Evolutionary conservation across 1,140 invertebrate species (phyloP), one percentile per base, ranked within the genome.

Genomic region (Antheraea pernyi): DNA sequence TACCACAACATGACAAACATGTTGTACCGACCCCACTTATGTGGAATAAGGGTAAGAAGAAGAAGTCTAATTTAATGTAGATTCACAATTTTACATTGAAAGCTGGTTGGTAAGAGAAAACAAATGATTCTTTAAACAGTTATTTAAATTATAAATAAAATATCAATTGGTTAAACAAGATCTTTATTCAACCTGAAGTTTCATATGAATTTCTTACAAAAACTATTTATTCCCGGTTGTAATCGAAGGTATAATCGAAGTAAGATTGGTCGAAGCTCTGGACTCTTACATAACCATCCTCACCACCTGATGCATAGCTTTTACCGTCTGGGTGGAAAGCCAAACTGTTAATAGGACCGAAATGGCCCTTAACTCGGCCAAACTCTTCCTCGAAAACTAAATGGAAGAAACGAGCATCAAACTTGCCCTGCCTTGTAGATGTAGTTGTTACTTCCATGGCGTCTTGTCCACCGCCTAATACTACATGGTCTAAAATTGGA

Each of bases 371-470:
- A 0, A 99, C 96, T 67, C 98, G 93, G 0, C 96, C 99, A 93
- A 99, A 99, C 93, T 99, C 99, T 92, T 99, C 99, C 93, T 99
- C 99, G 89, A 99, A 99, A n/a, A 99, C 96, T 60, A 99, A 91
- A 92, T 99, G 99, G 94, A 97, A 99, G 91, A 99, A 99, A 61
- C 98, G 94, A 5, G 99, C 98, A 91, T 99, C 99, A 85, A 99
- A 99, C 94, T 99, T 99, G 30, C 99, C 99, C 69, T 97, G 95
- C 78, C 97, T 95, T 0, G 98, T 96, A 0, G 98, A 98, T 0
- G 99, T 99, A 7, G 98, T 99, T 46, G 99, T 99, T 65, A 99
- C 99, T 85, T 99, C 98, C 97, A 99, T 99, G 70, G 98, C 99
- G 93, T 99, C 98, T 93, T 99, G 98, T 85, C 99, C 99, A 92